A percentile compares a stretch with the other conserved stretches of the same genome.
Evolutionary conservation across 2,113 vertebrate genomes (phyloP).

Genomic region (Sporophila hypoxantha): DNA sequence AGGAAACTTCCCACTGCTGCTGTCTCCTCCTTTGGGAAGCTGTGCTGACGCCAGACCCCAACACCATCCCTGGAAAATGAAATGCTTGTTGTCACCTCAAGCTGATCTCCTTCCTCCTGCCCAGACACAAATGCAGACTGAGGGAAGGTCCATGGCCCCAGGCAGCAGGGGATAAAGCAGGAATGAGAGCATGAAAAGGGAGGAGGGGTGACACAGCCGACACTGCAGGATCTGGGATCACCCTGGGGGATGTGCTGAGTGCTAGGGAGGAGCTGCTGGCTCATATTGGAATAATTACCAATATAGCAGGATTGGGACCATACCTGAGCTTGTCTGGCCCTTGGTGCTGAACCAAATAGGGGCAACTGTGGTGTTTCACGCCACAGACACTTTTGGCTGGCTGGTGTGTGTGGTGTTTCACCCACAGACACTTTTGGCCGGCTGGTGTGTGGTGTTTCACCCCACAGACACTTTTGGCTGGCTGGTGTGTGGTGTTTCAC

Average conservation of each 20-base stretch:
- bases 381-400: too few relatives aligned
- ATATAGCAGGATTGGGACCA: too few relatives aligned
- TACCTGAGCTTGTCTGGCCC: too few relatives aligned
- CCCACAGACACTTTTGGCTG: too few relatives aligned
- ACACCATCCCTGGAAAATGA: rapidly evolving
- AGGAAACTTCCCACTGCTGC: background rate
- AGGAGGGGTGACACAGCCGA: background rate
- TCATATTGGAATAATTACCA: too few relatives aligned
- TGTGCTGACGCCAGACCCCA: rapidly evolving
- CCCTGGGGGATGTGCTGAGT: background rate
- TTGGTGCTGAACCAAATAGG: too few relatives aligned
- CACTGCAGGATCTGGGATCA: background rate
- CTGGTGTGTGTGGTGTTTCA: too few relatives aligned
- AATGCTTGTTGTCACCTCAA: background rate
- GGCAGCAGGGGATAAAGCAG: background rate
- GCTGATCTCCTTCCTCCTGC: background rate
- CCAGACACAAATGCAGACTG: background rate
- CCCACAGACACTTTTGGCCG: too few relatives aligned
- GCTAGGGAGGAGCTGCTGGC: background rate
- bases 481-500: too few relatives aligned
- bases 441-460: too few relatives aligned
- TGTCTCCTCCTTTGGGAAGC: background rate
- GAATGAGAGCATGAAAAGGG: background rate
- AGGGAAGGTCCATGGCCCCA: background rate
- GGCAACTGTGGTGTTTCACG: too few relatives aligned